Conservation (phyloP, 1,140 invertebrate genomes). For the Lanistes nyassanus region DNA sequence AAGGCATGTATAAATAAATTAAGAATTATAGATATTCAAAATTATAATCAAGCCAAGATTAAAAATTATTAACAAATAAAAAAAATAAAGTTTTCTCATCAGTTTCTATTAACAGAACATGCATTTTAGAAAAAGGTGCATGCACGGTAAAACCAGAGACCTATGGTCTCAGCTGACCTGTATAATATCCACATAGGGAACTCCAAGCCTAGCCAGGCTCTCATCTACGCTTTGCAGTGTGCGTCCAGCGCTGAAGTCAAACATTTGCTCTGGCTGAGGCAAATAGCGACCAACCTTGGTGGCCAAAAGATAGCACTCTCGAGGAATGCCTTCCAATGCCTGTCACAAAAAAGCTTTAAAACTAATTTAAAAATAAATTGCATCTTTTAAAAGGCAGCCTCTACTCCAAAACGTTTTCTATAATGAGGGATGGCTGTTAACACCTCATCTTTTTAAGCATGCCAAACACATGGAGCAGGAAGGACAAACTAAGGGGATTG, state of each 20-base stretch:
- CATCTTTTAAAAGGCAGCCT: too few relatives aligned
- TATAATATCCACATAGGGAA: conserved; percentile 89
- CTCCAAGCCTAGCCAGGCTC: conserved; percentile 78
- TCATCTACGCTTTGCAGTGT: conserved; percentile 80
- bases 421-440: too few relatives aligned
- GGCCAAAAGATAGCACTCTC: conserved; percentile 86
- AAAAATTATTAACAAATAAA: neutral
- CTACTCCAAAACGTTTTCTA: too few relatives aligned
- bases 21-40: neutral
- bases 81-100: neutral
- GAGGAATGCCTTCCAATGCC: conserved; percentile 82
- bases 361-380: neutral
- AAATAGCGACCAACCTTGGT: conserved; percentile 93
- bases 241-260: conserved; percentile 85
- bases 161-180: conserved; percentile 78
- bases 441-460: too few relatives aligned
- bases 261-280: conserved; percentile 78
- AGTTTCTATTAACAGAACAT: too few relatives aligned
- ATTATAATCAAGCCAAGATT: neutral
- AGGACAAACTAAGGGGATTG: too few relatives aligned
- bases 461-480: too few relatives aligned
- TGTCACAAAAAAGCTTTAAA: conserved; percentile 26
- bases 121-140: too few relatives aligned
- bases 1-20: neutral
- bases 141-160: neutral